A percentile compares a stretch with the other conserved stretches of the same genome.
Evolutionary conservation across 1,140 invertebrate species (phyloP).

Genomic region (Tetranychus cinnabarinus): DNA sequence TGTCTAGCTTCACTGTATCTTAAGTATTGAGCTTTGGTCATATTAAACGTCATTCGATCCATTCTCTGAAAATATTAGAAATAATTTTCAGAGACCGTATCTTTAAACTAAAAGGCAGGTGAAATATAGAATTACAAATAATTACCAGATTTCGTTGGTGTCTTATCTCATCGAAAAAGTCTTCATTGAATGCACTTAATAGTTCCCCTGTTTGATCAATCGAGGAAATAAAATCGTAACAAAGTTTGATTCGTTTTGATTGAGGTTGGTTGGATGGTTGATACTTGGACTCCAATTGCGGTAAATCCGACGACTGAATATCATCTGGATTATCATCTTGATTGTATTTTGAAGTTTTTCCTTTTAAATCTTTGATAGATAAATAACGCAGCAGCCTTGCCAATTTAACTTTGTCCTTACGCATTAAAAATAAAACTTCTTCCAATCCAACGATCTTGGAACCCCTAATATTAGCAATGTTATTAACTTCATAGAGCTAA

Average conservation of each 20-base stretch:
- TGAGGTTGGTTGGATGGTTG: neutral
- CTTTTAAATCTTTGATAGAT: constrained; percentile 21
- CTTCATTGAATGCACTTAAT: constrained; percentile 17
- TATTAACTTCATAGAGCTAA: constrained; percentile 29
- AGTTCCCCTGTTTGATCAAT: constrained; percentile 21
- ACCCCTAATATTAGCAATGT: constrained; percentile 25
- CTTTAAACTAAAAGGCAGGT: neutral
- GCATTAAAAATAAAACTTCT: constrained; percentile 38
- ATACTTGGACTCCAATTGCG: neutral
- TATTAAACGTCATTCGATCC: constrained; percentile 16
- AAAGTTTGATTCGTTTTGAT: constrained; percentile 18
- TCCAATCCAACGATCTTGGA: constrained; percentile 25
- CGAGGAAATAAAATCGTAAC: constrained; percentile 19
- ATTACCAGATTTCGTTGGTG: constrained; percentile 18
- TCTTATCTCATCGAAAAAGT: constrained; percentile 19
- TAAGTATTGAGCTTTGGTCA: constrained; percentile 19
- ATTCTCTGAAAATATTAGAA: constrained; percentile 15
- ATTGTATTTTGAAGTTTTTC: constrained; percentile 13
- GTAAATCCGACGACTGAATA: constrained; percentile 2
- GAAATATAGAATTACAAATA: neutral
- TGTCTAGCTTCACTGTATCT: constrained; percentile 26
- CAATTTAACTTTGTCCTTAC: constrained; percentile 34
- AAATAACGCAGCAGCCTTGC: constrained; percentile 31
- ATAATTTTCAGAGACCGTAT: neutral
- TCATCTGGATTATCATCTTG: constrained; percentile 10